Evolutionary conservation across 2,797 vertebrate species (phyloP).

Genomic region (Lateolabrax maculatus): DNA sequence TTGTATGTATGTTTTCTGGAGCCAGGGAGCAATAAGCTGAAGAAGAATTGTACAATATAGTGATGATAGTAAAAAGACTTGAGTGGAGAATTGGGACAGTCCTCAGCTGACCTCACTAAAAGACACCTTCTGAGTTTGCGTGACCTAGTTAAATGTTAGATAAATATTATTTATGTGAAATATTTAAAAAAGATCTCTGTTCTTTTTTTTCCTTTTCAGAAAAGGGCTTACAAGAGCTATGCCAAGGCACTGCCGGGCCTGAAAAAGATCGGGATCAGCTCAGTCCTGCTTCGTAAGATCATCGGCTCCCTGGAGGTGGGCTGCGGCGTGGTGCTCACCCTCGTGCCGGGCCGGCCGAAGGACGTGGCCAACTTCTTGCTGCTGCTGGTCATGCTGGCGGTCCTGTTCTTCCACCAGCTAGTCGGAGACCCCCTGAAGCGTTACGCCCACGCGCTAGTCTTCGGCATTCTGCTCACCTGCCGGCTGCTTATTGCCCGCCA

Average conservation of each 20-base stretch:
- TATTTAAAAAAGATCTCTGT: slow-evolving; percentile 20
- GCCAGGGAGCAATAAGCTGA: neutral
- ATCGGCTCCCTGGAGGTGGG: slow-evolving; percentile 96
- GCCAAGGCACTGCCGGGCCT: slow-evolving; percentile 95
- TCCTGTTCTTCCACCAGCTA: slow-evolving; percentile 98
- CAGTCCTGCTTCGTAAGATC: slow-evolving; percentile 96
- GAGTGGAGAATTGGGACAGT: too few relatives aligned
- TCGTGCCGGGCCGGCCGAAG: slow-evolving; percentile 95
- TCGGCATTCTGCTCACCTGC: slow-evolving; percentile 97
- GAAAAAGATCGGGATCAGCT: slow-evolving; percentile 96
- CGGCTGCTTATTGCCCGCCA: slow-evolving; percentile 97
- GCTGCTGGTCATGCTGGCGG: slow-evolving; percentile 94
- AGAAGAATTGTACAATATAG: neutral
- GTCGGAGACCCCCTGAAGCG: slow-evolving; percentile 98
- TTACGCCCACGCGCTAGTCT: slow-evolving; percentile 97
- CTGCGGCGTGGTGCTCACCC: slow-evolving; percentile 95
- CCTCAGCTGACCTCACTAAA: neutral
- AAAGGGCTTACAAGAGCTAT: slow-evolving; percentile 98
- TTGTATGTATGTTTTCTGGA: too few relatives aligned
- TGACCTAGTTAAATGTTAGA: neutral
- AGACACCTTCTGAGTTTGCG: slow-evolving; percentile 4
- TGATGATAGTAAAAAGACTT: slow-evolving; percentile 17
- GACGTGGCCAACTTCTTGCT: slow-evolving; percentile 98
- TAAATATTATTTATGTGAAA: neutral
- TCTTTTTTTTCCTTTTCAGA: slow-evolving; percentile 86